These are phyloP conservation scores for Acrocephalus kingi DNA, from an alignment of 2,113 vertebrate species.

Conservation along the genomic window DNA sequence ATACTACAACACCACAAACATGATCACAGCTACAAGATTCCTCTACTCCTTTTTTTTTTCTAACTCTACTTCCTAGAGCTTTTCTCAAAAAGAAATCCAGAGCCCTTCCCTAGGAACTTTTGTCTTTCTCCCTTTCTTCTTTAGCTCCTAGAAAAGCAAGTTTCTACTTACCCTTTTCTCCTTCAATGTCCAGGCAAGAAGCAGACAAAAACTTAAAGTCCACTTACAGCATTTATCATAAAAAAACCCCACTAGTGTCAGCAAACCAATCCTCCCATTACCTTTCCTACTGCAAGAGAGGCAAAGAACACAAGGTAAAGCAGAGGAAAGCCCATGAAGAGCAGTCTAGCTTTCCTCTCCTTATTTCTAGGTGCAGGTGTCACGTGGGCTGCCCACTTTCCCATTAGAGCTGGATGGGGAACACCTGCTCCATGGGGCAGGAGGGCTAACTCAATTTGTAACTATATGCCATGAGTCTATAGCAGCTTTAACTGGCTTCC, in stretches of 20 bases:
- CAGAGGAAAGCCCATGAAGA: fast-evolving
- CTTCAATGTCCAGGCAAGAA: fast-evolving
- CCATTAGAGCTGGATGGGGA: background rate
- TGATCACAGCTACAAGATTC: fast-evolving
- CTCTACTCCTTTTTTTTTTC: background rate
- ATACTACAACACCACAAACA: background rate
- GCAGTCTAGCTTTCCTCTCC: fast-evolving
- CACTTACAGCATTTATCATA: fast-evolving
- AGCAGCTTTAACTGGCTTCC: background rate
- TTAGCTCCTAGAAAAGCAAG: background rate
- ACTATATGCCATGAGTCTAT: background rate
- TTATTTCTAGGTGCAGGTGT: background rate
- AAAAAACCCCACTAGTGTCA: fast-evolving
- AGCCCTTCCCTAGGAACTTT: background rate
- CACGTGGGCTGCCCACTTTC: background rate
- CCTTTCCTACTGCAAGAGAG: fast-evolving
- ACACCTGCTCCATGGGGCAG: background rate
- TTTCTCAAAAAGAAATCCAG: background rate
- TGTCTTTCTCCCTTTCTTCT: background rate
- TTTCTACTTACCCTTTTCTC: background rate
- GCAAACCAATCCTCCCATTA: background rate
- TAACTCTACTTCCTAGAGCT: background rate
- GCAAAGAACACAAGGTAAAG: fast-evolving
- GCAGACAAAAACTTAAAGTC: fast-evolving
- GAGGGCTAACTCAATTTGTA: background rate